A percentile compares a stretch with the other conserved stretches of the same genome.
These are phyloP conservation scores for Theocolax elegans DNA, from an alignment of 1,140 invertebrate species.

Conservation along the genomic window DNA sequence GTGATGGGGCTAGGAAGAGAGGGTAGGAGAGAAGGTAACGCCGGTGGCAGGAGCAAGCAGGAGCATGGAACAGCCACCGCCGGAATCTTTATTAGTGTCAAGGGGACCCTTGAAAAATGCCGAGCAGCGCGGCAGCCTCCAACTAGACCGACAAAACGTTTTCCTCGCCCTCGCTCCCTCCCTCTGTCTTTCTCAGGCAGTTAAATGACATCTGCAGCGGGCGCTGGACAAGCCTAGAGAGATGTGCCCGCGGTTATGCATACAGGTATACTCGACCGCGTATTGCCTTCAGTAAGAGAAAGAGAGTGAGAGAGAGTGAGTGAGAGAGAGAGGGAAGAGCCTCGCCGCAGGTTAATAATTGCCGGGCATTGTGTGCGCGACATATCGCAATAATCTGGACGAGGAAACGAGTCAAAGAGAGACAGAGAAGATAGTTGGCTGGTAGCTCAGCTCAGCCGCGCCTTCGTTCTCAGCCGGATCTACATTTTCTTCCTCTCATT, in stretches of 20 bases:
- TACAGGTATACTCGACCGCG: not conserved
- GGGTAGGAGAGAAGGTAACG: too few species aligned
- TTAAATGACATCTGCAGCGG: conserved; percentile 51
- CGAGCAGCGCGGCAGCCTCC: conserved; percentile 26
- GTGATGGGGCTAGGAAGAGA: too few species aligned
- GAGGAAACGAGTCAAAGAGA: conserved; percentile 35
- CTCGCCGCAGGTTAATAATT: conserved; percentile 56
- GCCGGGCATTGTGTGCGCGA: conserved; percentile 53
- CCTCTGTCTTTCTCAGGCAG: conserved; percentile 36
- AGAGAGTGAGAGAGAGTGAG: not conserved
- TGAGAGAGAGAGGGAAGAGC: conserved; percentile 10
- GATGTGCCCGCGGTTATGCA: not conserved
- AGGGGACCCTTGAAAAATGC: conserved; percentile 52
- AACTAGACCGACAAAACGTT: conserved; percentile 48
- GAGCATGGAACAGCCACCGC: conserved; percentile 38
- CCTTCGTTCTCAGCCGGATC: conserved; percentile 19
- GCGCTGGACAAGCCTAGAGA: not conserved
- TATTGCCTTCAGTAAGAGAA: not conserved
- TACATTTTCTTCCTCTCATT: conserved; percentile 16
- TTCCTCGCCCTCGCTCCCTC: conserved; percentile 39
- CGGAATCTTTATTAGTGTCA: conserved; percentile 58
- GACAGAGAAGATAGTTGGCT: conserved; percentile 23
- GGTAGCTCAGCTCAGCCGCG: not conserved
- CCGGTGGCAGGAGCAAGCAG: too few species aligned
- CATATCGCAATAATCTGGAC: conserved; percentile 56